Evolutionary conservation across 1,140 invertebrate genomes (phyloP).

Genomic region (Zaprionus nigranus): DNA sequence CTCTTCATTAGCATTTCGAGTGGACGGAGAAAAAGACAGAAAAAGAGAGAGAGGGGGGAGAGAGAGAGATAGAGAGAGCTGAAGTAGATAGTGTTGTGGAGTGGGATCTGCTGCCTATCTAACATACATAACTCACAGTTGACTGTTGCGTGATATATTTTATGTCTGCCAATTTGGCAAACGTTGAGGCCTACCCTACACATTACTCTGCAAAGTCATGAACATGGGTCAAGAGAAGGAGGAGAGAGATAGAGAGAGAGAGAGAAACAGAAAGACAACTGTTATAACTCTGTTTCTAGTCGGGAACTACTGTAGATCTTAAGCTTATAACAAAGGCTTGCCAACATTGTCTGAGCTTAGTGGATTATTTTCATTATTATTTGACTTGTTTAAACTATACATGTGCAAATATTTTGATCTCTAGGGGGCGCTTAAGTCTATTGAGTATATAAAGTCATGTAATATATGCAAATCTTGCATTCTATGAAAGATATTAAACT

Average conservation of each 20-base stretch:
- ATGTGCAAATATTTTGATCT: constrained; percentile 2
- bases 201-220: constrained; percentile 15
- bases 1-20: constrained; percentile 36
- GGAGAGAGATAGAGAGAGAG: too few relatives aligned
- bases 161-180: constrained; percentile 43
- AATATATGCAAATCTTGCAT: not conserved
- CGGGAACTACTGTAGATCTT: not conserved
- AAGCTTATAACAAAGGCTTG: not conserved
- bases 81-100: not conserved
- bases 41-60: not conserved
- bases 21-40: not conserved
- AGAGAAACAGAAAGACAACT: not conserved
- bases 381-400: not conserved
- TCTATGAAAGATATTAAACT: not conserved
- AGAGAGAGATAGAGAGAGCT: too few relatives aligned
- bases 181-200: not conserved
- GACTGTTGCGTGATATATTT: constrained; percentile 41
- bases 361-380: not conserved
- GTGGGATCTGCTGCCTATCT: not conserved
- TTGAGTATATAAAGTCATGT: not conserved
- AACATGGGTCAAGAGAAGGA: constrained; percentile 6
- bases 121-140: not conserved
- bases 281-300: not conserved
- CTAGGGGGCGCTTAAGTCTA: not conserved
- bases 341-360: not conserved